Conservation (phyloP, 2,113 vertebrate genomes). For the Labeo catla region DNA sequence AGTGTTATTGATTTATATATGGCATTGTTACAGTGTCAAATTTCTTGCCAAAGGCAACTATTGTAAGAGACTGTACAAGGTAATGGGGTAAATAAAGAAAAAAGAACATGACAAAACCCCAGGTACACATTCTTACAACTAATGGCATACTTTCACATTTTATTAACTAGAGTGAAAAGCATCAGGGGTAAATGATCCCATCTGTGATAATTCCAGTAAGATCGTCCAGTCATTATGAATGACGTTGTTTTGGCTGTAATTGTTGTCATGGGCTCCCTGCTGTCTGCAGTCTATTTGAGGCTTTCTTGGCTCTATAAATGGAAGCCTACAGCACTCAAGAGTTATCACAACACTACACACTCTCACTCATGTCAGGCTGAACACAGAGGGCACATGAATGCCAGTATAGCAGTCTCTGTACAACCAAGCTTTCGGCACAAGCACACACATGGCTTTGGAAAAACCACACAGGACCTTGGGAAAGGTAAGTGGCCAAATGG, state of each 20-base stretch:
- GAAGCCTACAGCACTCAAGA: slow-evolving; percentile 81
- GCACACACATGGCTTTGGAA: slow-evolving; percentile 76
- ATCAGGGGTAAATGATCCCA: neutral
- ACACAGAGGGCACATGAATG: slow-evolving; percentile 69
- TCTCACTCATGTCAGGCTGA: slow-evolving; percentile 71
- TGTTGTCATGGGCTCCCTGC: slow-evolving; percentile 83
- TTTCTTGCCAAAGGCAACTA: neutral
- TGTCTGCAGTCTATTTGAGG: slow-evolving; percentile 86
- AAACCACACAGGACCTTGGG: slow-evolving; percentile 49
- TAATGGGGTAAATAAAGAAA: neutral
- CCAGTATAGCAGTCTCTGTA: slow-evolving; percentile 65
- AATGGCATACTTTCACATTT: neutral
- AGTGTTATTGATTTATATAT: too few species aligned
- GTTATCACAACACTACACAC: slow-evolving; percentile 75
- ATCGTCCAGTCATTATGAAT: neutral
- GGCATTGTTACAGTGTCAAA: neutral
- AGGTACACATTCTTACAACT: neutral
- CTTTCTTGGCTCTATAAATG: slow-evolving; percentile 91
- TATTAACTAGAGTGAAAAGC: neutral
- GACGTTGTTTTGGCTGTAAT: slow-evolving; percentile 55
- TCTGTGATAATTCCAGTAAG: neutral
- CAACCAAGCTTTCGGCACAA: slow-evolving; percentile 55
- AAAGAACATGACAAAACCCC: neutral
- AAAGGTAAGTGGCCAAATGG: slow-evolving; percentile 66
- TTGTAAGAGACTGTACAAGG: too few species aligned